These are phyloP conservation scores for Ernsta delagoae DNA, from an alignment of 2,888 invertebrate genomes.

Conservation along the genomic window DNA sequence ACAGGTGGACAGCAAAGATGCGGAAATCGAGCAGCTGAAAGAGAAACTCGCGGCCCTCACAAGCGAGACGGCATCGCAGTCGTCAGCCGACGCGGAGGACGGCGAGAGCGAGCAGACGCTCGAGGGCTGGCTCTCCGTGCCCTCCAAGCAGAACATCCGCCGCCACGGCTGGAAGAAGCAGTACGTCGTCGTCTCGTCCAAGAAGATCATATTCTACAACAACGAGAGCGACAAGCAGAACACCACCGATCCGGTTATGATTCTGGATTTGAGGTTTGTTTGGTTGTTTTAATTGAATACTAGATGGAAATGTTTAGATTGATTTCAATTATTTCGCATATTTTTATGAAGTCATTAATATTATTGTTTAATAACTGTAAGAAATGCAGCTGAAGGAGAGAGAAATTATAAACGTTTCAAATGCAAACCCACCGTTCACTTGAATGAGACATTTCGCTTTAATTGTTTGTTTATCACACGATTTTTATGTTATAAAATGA, in stretches of 20 bases:
- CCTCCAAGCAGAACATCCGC: constrained; percentile 97
- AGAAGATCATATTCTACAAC: constrained; percentile 98
- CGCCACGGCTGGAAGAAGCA: constrained; percentile 99
- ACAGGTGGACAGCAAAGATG: constrained; percentile 96
- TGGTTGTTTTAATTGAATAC: background rate
- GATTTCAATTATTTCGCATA: no score
- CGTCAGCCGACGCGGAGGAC: constrained; percentile 94
- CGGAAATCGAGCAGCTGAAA: constrained; percentile 96
- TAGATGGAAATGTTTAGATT: no score
- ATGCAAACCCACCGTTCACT: no score
- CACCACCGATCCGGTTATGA: constrained; percentile 96
- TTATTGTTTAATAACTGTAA: no score
- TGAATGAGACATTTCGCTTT: no score
- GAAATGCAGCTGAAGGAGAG: no score
- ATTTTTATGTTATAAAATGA: no score
- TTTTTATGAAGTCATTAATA: no score
- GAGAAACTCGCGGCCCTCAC: constrained; percentile 92
- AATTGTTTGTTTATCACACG: no score
- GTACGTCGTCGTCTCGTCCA: constrained; percentile 98
- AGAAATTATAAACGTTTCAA: no score
- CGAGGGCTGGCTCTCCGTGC: constrained; percentile 98
- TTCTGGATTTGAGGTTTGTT: constrained; percentile 96
- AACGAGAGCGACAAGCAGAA: constrained; percentile 97
- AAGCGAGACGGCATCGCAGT: constrained; percentile 95
- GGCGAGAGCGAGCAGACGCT: constrained; percentile 92